Evolutionary conservation across 2,113 vertebrate species (phyloP), one percentile per base, ranked within the genome.

Genomic region (Lamprologus callipterus): DNA sequence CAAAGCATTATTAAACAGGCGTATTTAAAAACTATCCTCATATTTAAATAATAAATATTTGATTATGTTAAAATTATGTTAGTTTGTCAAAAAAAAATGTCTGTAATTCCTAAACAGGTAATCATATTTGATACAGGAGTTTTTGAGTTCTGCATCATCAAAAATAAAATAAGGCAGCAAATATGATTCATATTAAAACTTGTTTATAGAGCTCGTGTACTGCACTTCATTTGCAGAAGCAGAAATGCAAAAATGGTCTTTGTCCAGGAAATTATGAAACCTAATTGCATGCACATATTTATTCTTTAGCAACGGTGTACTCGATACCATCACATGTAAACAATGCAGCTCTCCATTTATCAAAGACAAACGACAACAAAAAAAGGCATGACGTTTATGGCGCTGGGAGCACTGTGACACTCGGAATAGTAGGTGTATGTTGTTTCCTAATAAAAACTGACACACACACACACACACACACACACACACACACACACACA

Each of bases 91-190:
- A 57, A 40, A 37, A 60, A 35, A 60, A n/a, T 63, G 16, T 33
- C 28, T 65, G 16, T 33, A 1, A 65, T 37, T 65, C 19, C 33
- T 65, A 65, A 65, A 65, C 10, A 13, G 0, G 33, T 65, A 37
- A n/a, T 12, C 60, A 3, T 65, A 65, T 65, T 65, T 65, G 10
- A 65, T 65, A 37, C 31, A 2, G 33, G 0, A 1, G 33, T 2
- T 37, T 65, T 12, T 0, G 19, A 65, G 33, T 65, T 65, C 10
- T 65, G 0, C 0, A n/a, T 37, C 2, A 65, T 65, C 31, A 37
- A 65, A 8, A 65, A 37, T 65, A 65, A 37, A 65, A 37, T 13
- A 65, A n/a, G 10, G 60, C 10, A 65, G 60, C 17, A 65, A 65
- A 65, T 65, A 37, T 65, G 60, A 37, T 65, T 0, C 10, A n/a